Conservation (phyloP, 2,797 vertebrate genomes). For the Rhodeus uyekii region DNA sequence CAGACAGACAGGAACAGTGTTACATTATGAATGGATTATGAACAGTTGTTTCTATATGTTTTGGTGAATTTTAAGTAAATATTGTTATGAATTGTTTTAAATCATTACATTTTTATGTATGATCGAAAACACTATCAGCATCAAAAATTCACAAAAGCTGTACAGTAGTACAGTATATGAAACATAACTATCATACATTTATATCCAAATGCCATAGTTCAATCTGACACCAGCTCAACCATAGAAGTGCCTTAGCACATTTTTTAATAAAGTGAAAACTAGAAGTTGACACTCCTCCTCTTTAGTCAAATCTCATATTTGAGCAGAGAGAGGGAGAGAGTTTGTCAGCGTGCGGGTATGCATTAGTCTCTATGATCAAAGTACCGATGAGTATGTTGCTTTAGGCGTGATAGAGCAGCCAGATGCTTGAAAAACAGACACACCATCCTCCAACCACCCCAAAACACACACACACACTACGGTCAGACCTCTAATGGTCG, state of each 20-base stretch:
- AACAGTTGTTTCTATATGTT: neutral
- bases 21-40: neutral
- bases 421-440: constrained; percentile 30
- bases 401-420: constrained; percentile 19
- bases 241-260: neutral
- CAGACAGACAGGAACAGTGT: too few relatives aligned
- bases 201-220: neutral
- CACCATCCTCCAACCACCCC: constrained; percentile 8
- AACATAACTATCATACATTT: neutral
- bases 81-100: neutral
- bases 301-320: constrained; percentile 5
- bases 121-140: neutral
- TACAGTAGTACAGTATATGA: neutral
- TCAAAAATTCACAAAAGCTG: neutral
- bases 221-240: neutral
- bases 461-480: constrained; percentile 14
- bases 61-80: neutral
- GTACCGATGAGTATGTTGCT: constrained; percentile 35
- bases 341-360: neutral
- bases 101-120: neutral
- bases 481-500: neutral
- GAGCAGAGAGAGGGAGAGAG: constrained; percentile 11
- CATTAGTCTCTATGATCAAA: constrained; percentile 48
- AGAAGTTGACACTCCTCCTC: neutral
- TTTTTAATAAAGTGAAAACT: neutral